phyloP scores from a whole-genome alignment of 1,140 invertebrate species.

The Drosophila tristis region DNA sequence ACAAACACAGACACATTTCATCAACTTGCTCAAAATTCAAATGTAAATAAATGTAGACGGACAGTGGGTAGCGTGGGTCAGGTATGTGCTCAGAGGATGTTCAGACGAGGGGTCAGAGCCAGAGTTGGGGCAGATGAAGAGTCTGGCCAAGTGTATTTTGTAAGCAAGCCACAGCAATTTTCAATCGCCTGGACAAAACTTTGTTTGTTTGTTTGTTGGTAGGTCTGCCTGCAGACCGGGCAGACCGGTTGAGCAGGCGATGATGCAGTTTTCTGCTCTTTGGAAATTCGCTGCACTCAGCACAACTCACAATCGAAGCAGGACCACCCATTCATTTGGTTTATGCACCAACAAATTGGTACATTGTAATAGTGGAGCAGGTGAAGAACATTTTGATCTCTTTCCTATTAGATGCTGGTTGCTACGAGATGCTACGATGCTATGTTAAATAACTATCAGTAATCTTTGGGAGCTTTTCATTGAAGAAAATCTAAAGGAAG shows the following conservation, averaged over 20 bases:
- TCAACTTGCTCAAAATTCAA: slow-evolving; percentile 82
- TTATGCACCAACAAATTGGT: slow-evolving; percentile 26
- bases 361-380: slow-evolving; percentile 43
- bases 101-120: neutral
- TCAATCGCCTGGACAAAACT: slow-evolving; percentile 78
- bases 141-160: slow-evolving; percentile 72
- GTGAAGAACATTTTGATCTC: neutral
- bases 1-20: slow-evolving; percentile 66
- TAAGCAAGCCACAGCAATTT: slow-evolving; percentile 77
- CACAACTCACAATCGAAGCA: slow-evolving; percentile 39
- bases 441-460: too few relatives aligned
- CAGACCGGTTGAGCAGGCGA: slow-evolving; percentile 19
- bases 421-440: too few relatives aligned
- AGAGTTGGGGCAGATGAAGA: slow-evolving; percentile 3
- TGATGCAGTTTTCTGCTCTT: slow-evolving; percentile 45
- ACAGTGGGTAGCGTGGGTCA: slow-evolving; percentile 8
- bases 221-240: neutral
- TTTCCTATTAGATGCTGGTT: too few relatives aligned
- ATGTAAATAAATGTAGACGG: slow-evolving; percentile 80
- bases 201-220: slow-evolving; percentile 69
- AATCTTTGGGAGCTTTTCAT: too few relatives aligned
- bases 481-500: too few relatives aligned
- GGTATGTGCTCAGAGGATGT: slow-evolving; percentile 2
- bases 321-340: slow-evolving; percentile 16
- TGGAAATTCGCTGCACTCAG: slow-evolving; percentile 72